Base-by-base conservation (phyloP, 2,797 vertebrate species). In the Tauraco hartlaubi region DNA sequence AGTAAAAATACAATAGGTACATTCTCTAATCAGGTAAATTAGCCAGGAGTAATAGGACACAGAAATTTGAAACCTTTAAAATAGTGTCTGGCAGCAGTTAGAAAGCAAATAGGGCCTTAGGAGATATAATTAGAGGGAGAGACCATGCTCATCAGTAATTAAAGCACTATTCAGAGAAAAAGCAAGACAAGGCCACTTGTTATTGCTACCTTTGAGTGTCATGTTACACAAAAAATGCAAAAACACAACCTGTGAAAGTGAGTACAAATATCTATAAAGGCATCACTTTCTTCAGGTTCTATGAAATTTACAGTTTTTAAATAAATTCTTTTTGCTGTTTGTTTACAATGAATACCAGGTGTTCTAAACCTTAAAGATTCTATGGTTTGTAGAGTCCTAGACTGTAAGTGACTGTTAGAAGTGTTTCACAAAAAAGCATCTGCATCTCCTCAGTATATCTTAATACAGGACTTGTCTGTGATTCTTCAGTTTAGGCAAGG, bases 81-180 rank as follows among this genome's bases (percentile, higher is more conserved):
- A 39, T 41, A 29, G 39, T 33, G 41, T 75, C 84, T 86, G 59
- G 48, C 39, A 86, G 33, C 44, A 81, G 43, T 59, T 41, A 64
- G 48, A 89, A 87, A 85, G 73, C 33, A 88, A 87, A 29, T 8
- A 73, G 55, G 39, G n/a, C 56, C 37, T 79, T 85, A 84, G 52
- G n/a, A 75, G 41, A 41, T 66, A 74, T 64, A 80, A 95, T 87
- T 58, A 80, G 54, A 80, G 55, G 37, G 73, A 52, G 23, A 61
- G 49, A 82, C 37, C 26, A 33, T 23, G 48, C 29, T 78, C 13
- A 54, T 67, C 55, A 73, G 69, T 91, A 85, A 84, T 77, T 83
- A 82, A 82, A 90, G 35, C 48, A 63, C 44, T 84, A 41, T 52
- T 73, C 71, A 92, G 75, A 79, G 78, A 67, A 88, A 75, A 95